Base-by-base conservation (phyloP, 2,797 vertebrate species). In the Enteromius anoplus region DNA sequence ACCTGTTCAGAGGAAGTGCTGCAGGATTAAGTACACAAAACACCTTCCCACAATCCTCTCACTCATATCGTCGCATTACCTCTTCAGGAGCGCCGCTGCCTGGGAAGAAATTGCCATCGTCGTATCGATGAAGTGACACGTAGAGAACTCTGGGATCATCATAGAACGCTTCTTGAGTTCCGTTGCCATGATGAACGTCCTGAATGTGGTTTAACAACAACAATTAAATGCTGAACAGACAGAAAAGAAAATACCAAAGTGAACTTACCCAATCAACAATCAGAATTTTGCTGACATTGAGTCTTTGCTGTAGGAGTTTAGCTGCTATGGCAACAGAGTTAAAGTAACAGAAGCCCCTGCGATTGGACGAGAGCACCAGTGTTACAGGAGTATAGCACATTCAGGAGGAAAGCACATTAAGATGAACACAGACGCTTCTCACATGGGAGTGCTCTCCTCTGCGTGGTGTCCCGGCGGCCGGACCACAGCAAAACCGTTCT, bases 401-500 rank as follows among this genome's bases (percentile, higher is more conserved):
- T 26, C 26, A 60, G n/a, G 23, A 10, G 26, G 45, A n/a, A 62
- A 11, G 40, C 5, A 32, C 4, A 71, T 11, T 47, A 3, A 4
- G 5, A 49, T 45, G 77, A 58, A 98, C 3, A 8, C 11, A 26
- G 68, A 49, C 10, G n/a, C 5, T n/a, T 58, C 98, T 96, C 88
- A 99, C 98, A 99, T 99, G 17, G 98, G 97, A 0, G 97, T 97
- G 92, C 96, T 98, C 92, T 99, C 98, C 90, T 99, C 98, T 0
- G 98, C 98, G 0, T 99, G 98, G 89, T 99, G 98, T 89, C 98
- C 98, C 0, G 98, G 98, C 34, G 98, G 98, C 32, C 98, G 95
- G 42, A 99, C 97, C 8, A 99, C 96, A 79, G 98, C 98, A 85
- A 99, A 99, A 62, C 98, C 97, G 0, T 99, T 99, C 98, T 99